Base-by-base conservation (phyloP, 2,797 vertebrate species). In the Podarcis lilfordi region DNA sequence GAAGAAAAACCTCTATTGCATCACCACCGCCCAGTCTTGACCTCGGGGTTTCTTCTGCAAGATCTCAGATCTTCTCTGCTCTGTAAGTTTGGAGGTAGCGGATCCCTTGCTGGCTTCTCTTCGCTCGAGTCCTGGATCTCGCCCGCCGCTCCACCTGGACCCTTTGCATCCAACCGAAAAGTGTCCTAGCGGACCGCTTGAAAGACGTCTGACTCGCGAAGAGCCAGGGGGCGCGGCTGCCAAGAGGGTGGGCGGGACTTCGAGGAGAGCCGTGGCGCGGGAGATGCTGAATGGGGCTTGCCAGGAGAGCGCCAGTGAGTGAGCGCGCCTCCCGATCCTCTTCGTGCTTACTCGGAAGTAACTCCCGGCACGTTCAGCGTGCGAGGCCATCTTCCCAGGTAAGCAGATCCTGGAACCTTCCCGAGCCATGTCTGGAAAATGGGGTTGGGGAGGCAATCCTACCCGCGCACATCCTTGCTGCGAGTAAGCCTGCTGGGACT, bases 181-280 rank as follows among this genome's bases (percentile, higher is more conserved):
- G 7, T 25, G 15, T 71, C 29, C 68, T 3, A 11, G 27, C 8
- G 8, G n/a, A 37, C 1, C 5, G 71, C 35, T 4, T 4, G 66
- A 4, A 2, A 50, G 19, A 1, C 35, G 19, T 3, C 29, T 1
- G 3, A 7, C 3, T 27, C 37, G 4, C 21, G 3, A 74, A 13
- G 23, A 5, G 21, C 10, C 11, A 59, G 29, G 61, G 71, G 88
- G 76, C 2, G 78, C 21, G 29, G 76, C 50, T n/a, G 40, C 37
- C 2, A 1, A 1, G 5, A 2, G 32, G 40, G 29, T 2, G 83
- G 88, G 88, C 37, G 82, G 77, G 68, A 69, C 21, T 17, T 80
- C 6, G n/a, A 3, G 45, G 17, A 32, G 37, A 40, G 8, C 45
- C 21, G 29, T 1, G 21, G 43, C 19, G 45, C 4, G 45, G 32